phyloP scores from a whole-genome alignment of 2,888 invertebrate genomes.

The Callyntrura sp. region DNA sequence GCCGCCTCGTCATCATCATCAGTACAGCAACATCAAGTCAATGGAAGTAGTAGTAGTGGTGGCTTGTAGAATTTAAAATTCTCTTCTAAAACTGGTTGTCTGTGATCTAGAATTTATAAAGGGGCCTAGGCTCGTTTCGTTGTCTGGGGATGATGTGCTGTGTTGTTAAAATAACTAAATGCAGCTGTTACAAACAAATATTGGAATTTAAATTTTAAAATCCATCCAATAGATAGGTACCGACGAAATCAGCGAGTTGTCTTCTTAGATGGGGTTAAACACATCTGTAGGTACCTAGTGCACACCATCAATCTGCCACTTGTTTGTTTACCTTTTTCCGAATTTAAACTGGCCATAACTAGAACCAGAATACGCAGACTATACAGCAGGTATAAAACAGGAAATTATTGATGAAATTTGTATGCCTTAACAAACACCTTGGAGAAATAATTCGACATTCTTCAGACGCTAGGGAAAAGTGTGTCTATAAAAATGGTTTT shows the following conservation, averaged over 20 bases:
- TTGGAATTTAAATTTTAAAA: no score
- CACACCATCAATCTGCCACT: constrained; percentile 2
- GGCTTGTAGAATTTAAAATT: constrained; percentile 10
- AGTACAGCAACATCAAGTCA: neutral
- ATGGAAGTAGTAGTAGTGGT: neutral
- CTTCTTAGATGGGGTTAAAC: no score
- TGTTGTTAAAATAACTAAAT: neutral
- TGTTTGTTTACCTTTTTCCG: neutral
- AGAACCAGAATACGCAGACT: no score
- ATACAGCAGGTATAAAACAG: no score
- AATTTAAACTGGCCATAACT: no score
- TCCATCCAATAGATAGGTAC: neutral
- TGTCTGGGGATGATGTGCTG: neutral
- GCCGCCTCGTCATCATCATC: neutral
- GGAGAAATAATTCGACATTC: no score
- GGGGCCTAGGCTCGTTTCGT: neutral
- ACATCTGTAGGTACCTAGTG: neutral
- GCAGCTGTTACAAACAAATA: no score
- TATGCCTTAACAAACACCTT: no score
- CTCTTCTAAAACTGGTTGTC: constrained; percentile 37
- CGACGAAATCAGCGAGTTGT: neutral
- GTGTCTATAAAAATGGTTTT: no score
- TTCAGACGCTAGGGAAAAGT: no score
- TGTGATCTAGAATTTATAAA: constrained; percentile 24
- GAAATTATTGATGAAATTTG: no score